These are phyloP conservation scores for Cheumatopsyche charites DNA, from an alignment of 1,140 invertebrate species.

Conservation along the genomic window DNA sequence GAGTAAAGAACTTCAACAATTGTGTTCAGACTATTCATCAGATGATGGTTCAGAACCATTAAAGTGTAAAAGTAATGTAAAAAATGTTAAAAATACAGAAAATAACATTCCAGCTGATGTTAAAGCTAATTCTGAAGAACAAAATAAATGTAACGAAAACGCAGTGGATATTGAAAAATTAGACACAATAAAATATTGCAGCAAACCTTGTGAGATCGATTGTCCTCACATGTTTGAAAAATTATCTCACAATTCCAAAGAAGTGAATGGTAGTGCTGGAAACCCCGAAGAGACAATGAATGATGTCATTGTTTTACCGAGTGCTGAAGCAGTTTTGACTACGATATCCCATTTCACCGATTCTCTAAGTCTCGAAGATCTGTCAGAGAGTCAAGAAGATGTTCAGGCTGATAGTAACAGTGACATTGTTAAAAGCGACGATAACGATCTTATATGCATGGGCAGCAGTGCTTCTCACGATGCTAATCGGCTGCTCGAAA, in stretches of 20 bases:
- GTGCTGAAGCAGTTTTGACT: constrained; percentile 56
- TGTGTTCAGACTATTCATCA: constrained; percentile 22
- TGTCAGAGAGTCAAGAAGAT: neutral
- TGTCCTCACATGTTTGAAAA: constrained; percentile 51
- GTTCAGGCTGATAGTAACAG: neutral
- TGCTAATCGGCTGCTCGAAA: constrained; percentile 18
- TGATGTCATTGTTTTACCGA: constrained; percentile 60
- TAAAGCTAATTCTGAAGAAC: neutral
- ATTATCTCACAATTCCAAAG: constrained; percentile 17
- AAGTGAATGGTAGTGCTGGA: constrained; percentile 38
- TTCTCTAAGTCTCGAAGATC: constrained; percentile 9
- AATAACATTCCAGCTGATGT: neutral
- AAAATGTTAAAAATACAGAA: neutral
- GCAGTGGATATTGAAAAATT: constrained; percentile 53
- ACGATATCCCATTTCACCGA: constrained; percentile 44
- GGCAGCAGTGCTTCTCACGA: constrained; percentile 29
- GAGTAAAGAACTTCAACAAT: constrained; percentile 23
- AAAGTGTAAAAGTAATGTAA: neutral
- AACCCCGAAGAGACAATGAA: constrained; percentile 51
- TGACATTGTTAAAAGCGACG: constrained; percentile 2
- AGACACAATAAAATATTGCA: constrained; percentile 39
- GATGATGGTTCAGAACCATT: neutral
- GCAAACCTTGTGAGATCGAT: constrained; percentile 33
- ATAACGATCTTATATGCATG: constrained; percentile 14
- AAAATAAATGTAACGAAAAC: neutral